These are phyloP conservation scores for Ephestia elutella DNA, from an alignment of 1,140 invertebrate species.

Conservation along the genomic window DNA sequence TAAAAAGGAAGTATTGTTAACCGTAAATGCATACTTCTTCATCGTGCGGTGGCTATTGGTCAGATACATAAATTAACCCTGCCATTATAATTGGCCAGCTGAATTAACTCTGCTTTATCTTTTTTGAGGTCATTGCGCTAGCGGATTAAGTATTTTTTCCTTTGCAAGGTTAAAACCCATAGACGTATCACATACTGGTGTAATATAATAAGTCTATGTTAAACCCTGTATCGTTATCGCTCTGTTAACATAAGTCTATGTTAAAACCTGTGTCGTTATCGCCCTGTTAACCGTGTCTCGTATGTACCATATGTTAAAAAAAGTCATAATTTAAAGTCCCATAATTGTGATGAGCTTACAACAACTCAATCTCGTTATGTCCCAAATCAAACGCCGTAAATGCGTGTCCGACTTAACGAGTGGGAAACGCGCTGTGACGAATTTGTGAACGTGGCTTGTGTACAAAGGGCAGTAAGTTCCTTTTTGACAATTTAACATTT, in stretches of 20 bases:
- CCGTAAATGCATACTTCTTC: neutral
- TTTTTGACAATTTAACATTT: neutral
- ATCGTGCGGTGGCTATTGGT: neutral
- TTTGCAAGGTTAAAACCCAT: too few species aligned
- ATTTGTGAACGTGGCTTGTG: neutral
- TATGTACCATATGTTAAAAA: neutral
- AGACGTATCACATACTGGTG: too few species aligned
- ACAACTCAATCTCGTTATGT: neutral
- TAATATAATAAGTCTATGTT: too few species aligned
- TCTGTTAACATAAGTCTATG: too few species aligned
- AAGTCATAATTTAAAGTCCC: neutral
- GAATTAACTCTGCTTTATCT: neutral
- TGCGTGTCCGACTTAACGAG: neutral
- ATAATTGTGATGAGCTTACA: neutral
- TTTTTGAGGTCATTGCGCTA: too few species aligned
- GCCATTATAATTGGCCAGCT: neutral
- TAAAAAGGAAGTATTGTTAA: conserved; percentile 5
- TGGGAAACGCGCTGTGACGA: conserved; percentile 6
- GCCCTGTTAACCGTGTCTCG: too few species aligned
- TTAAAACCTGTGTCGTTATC: too few species aligned
- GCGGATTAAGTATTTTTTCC: too few species aligned
- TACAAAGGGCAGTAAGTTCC: neutral
- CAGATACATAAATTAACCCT: neutral
- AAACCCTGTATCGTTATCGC: too few species aligned
- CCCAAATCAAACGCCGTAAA: neutral